Conservation (phyloP, 2,113 vertebrate species). For the Pseudolaguvia tuberculata region DNA sequence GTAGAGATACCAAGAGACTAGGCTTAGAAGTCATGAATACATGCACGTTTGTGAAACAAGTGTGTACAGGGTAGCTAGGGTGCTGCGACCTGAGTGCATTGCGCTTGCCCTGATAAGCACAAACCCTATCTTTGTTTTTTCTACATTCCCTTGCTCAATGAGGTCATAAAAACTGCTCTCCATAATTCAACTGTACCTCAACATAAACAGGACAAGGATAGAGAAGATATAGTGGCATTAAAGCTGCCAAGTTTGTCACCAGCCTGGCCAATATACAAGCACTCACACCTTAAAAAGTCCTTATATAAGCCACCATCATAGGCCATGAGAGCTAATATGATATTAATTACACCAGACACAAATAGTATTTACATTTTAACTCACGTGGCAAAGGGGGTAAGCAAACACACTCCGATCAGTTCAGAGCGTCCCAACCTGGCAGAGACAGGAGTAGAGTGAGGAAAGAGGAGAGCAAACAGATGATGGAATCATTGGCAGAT, state of each 20-base stretch:
- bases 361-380: background rate
- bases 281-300: background rate
- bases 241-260: background rate
- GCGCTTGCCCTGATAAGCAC: background rate
- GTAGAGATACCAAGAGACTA: too few relatives aligned
- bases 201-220: background rate
- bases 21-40: too few relatives aligned
- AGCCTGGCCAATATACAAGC: background rate
- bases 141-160: background rate
- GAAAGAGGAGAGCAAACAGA: slow-evolving; percentile 31
- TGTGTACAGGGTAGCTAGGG: background rate
- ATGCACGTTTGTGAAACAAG: background rate
- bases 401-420: slow-evolving; percentile 47
- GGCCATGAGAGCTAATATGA: background rate
- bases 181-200: background rate
- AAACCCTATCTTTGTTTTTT: background rate
- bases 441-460: slow-evolving; percentile 6
- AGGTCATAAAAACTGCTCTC: background rate
- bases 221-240: background rate
- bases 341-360: background rate
- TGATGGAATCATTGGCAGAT: slow-evolving; percentile 30
- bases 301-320: background rate
- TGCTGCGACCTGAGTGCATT: slow-evolving; percentile 2
- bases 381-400: background rate
- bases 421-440: slow-evolving; percentile 67